Evolutionary conservation across 2,888 invertebrate species (phyloP).

Genomic region (Koerneria pararmatus): DNA sequence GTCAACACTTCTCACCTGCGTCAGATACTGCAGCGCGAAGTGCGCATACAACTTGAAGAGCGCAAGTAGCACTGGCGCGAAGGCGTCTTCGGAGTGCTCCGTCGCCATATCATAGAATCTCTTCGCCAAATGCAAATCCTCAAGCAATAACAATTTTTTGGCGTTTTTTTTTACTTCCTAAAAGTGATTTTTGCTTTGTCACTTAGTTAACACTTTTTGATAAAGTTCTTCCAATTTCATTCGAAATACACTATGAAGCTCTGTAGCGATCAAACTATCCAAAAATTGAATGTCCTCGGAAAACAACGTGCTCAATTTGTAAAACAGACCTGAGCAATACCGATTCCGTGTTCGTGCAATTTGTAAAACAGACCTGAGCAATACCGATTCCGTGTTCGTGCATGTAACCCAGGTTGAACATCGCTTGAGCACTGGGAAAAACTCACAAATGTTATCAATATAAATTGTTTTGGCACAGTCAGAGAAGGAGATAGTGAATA

Average conservation of each 20-base stretch:
- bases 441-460: too few relatives aligned
- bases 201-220: too few relatives aligned
- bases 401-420: conserved; percentile 99
- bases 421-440: conserved; percentile 94
- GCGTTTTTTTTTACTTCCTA: too few relatives aligned
- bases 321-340: conserved; percentile 72
- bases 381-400: conserved; percentile 94
- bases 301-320: too few relatives aligned
- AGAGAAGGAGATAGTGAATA: too few relatives aligned
- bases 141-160: conserved; percentile 23
- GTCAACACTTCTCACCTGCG: too few relatives aligned
- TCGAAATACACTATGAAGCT: too few relatives aligned
- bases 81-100: conserved; percentile 85
- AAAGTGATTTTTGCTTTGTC: too few relatives aligned
- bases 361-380: conserved; percentile 67
- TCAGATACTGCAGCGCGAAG: conserved; percentile 66
- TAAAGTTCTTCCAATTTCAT: too few relatives aligned
- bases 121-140: conserved; percentile 90
- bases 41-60: conserved; percentile 77
- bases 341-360: conserved; percentile 94
- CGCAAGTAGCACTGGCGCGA: conserved; percentile 86
- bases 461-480: too few relatives aligned
- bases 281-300: not conserved
- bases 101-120: conserved; percentile 92
- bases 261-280: too few relatives aligned